Evolutionary conservation across 1,140 invertebrate species (phyloP).

Genomic region (Drosophila orosa): DNA sequence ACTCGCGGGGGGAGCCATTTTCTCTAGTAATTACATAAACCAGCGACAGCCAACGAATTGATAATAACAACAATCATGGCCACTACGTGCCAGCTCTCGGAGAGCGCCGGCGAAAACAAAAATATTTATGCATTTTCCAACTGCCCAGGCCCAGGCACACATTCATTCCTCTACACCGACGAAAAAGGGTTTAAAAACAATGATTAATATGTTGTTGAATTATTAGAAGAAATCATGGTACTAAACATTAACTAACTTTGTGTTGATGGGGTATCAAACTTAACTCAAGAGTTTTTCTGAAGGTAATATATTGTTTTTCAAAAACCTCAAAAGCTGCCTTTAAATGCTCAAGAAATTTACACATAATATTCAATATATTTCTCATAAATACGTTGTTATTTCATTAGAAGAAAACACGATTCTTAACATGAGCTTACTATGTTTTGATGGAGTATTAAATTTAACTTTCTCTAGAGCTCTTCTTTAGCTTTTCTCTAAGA

Average conservation of each 20-base stretch:
- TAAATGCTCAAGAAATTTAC: too few species aligned
- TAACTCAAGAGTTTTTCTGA: too few species aligned
- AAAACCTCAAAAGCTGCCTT: too few species aligned
- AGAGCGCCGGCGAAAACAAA: slow-evolving; percentile 27
- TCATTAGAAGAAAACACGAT: too few species aligned
- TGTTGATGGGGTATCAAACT: too few species aligned
- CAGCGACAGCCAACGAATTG: slow-evolving; percentile 24
- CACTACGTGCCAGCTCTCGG: slow-evolving; percentile 34
- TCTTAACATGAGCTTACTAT: too few species aligned
- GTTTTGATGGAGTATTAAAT: too few species aligned
- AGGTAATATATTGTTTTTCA: too few species aligned
- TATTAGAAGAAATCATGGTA: not conserved
- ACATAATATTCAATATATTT: too few species aligned
- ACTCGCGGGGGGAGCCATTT: not conserved
- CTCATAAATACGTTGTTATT: too few species aligned
- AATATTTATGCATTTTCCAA: slow-evolving; percentile 47
- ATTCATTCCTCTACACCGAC: slow-evolving; percentile 15
- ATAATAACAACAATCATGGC: slow-evolving; percentile 45
- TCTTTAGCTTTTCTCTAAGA: too few species aligned
- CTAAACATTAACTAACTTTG: not conserved
- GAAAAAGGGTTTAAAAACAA: not conserved
- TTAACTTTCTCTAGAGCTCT: too few species aligned
- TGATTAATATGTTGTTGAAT: not conserved
- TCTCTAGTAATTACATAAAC: slow-evolving; percentile 44
- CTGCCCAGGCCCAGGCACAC: slow-evolving; percentile 6